phyloP scores from a whole-genome alignment of 64 coral and sea anemone species.

The Montipora foliosa region DNA sequence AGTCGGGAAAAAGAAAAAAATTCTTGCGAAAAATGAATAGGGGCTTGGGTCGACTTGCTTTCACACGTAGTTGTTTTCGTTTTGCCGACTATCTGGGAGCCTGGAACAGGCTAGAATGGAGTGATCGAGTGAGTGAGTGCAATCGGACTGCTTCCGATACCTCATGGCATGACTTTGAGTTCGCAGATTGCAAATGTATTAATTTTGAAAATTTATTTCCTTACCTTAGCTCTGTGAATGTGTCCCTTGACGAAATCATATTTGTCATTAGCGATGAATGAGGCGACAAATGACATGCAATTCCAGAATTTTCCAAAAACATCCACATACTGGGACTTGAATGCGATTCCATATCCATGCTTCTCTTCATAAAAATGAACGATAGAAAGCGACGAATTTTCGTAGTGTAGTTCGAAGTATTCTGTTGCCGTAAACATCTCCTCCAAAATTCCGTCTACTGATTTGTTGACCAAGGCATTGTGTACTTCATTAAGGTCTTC shows the following conservation, averaged over 20 bases:
- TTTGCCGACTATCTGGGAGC: no score
- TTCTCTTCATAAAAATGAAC: slow-evolving; percentile 12
- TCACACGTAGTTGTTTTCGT: no score
- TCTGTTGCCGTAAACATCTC: slow-evolving; percentile 12
- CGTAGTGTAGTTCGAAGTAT: neutral
- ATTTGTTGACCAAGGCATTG: neutral
- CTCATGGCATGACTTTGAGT: no score
- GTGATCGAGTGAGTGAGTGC: no score
- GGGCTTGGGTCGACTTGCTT: no score
- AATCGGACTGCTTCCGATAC: no score
- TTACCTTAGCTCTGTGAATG: neutral
- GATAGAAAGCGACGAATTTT: neutral
- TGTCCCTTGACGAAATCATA: neutral
- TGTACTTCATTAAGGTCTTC: neutral
- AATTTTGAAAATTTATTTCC: neutral
- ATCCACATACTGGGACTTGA: neutral
- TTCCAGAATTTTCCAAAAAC: neutral
- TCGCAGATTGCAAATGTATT: no score
- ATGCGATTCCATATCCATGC: slow-evolving; percentile 4
- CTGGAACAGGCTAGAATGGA: no score
- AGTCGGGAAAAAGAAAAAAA: no score
- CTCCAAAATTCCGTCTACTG: slow-evolving; percentile 26
- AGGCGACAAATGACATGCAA: neutral
- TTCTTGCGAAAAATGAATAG: no score
- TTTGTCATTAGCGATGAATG: neutral